These are phyloP conservation scores for Bufotes viridis DNA, from an alignment of 2,797 vertebrate species.

Conservation along the genomic window DNA sequence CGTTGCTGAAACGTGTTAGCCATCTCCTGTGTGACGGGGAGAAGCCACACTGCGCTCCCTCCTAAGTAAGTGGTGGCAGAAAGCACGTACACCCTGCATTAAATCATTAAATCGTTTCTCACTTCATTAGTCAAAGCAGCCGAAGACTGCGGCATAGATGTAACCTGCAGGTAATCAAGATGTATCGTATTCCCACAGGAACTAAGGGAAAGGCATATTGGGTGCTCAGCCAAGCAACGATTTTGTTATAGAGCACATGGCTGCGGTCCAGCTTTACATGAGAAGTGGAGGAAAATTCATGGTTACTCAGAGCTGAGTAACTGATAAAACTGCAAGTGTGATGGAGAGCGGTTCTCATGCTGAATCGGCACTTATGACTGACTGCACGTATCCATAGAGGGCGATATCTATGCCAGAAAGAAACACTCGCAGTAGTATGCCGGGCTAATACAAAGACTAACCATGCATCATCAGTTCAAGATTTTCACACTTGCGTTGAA, in stretches of 20 bases:
- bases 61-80: not conserved
- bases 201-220: slow-evolving; percentile 19
- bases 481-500: no score
- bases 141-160: not conserved
- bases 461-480: not conserved
- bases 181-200: slow-evolving; percentile 37
- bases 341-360: not conserved
- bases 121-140: slow-evolving; percentile 19
- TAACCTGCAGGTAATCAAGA: slow-evolving; percentile 17
- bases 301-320: not conserved
- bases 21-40: not conserved
- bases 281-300: not conserved
- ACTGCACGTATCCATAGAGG: not conserved
- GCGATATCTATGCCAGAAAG: not conserved
- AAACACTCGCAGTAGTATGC: not conserved
- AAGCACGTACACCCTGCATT: slow-evolving; percentile 14
- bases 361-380: not conserved
- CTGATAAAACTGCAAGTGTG: not conserved
- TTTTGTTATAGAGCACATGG: slow-evolving; percentile 25
- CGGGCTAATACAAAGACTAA: not conserved
- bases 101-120: not conserved
- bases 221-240: slow-evolving; percentile 26
- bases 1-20: not conserved
- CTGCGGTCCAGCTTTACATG: not conserved
- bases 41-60: no score